phyloP scores from a whole-genome alignment of 2,797 vertebrate genomes.

The Smutsia temminckii region DNA sequence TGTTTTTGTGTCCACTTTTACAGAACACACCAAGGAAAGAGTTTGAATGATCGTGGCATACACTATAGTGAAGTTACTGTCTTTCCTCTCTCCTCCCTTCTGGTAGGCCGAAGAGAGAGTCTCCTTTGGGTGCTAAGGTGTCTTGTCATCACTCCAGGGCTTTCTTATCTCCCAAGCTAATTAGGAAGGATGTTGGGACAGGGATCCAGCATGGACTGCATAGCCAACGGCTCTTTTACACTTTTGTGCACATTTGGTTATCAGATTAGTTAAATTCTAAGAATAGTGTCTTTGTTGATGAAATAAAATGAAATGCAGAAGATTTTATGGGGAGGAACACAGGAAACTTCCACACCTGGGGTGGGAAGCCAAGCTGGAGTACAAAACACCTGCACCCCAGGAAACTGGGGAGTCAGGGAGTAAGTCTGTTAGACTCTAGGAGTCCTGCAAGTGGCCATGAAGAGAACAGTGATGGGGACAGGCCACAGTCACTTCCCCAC shows the following conservation, averaged over 20 bases:
- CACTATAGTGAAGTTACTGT: accelerated
- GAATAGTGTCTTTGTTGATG: not conserved
- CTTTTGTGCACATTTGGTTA: not conserved
- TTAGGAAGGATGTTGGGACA: not conserved
- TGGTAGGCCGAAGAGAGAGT: not conserved
- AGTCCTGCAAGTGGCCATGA: not conserved
- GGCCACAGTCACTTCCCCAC: not conserved
- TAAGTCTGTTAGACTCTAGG: too few species aligned
- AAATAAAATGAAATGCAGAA: not conserved
- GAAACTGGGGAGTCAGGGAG: too few species aligned
- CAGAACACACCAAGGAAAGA: not conserved
- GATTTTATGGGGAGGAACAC: not conserved
- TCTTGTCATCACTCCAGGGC: not conserved
- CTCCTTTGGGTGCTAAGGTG: not conserved
- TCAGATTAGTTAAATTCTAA: not conserved
- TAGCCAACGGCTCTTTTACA: not conserved
- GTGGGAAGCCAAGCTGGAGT: not conserved
- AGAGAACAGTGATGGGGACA: not conserved
- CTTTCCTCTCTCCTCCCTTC: not conserved
- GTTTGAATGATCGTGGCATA: not conserved
- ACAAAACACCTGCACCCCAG: not conserved
- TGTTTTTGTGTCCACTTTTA: not conserved
- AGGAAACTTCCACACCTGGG: not conserved
- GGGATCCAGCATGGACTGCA: not conserved
- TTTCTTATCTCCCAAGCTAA: not conserved